Percentiles rank a stretch among this genome's conserved stretches.
Evolutionary conservation across 2,113 vertebrate genomes (phyloP).

Genomic region (Spea bombifrons): DNA sequence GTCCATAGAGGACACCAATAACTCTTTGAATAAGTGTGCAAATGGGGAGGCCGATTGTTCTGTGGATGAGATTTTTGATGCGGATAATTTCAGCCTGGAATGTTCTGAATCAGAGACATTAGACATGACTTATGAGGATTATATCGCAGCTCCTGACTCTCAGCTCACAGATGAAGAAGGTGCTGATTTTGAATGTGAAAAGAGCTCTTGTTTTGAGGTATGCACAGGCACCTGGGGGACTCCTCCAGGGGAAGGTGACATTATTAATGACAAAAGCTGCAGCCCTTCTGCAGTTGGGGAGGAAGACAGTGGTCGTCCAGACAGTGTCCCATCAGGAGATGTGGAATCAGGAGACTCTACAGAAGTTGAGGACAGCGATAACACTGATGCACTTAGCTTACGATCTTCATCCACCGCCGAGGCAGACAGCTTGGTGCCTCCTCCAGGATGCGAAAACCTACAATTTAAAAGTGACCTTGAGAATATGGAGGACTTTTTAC

Average conservation of each 20-base stretch:
- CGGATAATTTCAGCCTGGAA: conserved; percentile 48
- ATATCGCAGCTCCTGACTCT: conserved; percentile 54
- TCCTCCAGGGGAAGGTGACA: conserved; percentile 36
- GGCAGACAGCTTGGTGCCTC: conserved; percentile 4
- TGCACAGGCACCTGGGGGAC: conserved; percentile 43
- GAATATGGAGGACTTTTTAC: conserved; percentile 37
- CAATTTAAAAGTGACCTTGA: conserved; percentile 35
- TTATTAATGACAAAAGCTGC: conserved; percentile 35
- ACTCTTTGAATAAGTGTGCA: conserved; percentile 65
- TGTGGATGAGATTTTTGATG: conserved; percentile 61
- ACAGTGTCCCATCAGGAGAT: conserved; percentile 56
- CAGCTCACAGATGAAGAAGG: conserved; percentile 54
- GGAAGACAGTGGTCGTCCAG: conserved; percentile 42
- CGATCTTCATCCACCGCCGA: conserved; percentile 41
- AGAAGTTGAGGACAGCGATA: conserved; percentile 54
- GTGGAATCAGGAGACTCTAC: conserved; percentile 56
- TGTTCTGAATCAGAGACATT: conserved; percentile 54
- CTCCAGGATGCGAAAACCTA: conserved; percentile 35
- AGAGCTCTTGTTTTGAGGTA: conserved; percentile 48
- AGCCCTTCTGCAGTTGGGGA: conserved; percentile 28
- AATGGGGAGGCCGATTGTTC: conserved; percentile 74
- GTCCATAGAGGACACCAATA: conserved; percentile 58
- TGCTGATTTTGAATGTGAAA: conserved; percentile 50
- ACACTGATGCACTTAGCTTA: conserved; percentile 49
- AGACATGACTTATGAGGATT: conserved; percentile 54